These are phyloP conservation scores for Poeciliopsis gracilis DNA, from an alignment of 2,797 vertebrate species.

Conservation along the genomic window DNA sequence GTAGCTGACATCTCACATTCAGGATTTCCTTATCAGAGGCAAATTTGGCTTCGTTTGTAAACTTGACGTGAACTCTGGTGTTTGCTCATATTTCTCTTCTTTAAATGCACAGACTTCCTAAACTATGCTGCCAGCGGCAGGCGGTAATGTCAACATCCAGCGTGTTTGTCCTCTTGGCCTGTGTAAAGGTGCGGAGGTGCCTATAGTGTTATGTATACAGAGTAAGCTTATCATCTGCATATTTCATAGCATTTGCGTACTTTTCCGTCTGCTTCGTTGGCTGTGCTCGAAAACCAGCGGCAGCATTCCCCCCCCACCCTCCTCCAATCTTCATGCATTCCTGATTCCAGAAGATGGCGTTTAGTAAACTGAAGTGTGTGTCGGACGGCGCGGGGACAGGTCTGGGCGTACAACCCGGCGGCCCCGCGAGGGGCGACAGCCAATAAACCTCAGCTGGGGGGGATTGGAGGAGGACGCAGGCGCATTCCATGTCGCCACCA, in stretches of 20 bases:
- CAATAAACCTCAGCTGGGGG: conserved; percentile 62
- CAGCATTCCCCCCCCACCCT: background rate
- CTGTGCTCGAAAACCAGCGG: background rate
- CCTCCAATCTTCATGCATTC: conserved; percentile 27
- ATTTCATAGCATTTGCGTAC: conserved; percentile 37
- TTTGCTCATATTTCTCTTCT: conserved; percentile 10
- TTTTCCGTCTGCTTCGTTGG: background rate
- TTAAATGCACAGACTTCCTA: background rate
- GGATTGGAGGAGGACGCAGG: conserved; percentile 24
- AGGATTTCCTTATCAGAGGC: background rate
- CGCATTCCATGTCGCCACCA: conserved; percentile 71
- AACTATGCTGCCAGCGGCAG: background rate
- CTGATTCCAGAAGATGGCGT: conserved; percentile 53
- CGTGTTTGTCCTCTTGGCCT: conserved; percentile 7
- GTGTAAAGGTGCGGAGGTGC: conserved; percentile 1
- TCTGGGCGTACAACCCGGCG: conserved; percentile 65
- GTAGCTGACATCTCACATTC: background rate
- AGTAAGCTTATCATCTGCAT: conserved; percentile 46
- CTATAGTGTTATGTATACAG: conserved; percentile 52
- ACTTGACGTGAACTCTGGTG: conserved; percentile 10
- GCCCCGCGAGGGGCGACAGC: conserved; percentile 47
- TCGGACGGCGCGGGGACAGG: conserved; percentile 55
- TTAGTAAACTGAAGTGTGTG: conserved; percentile 53
- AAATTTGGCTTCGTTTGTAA: conserved; percentile 13
- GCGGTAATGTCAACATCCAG: conserved; percentile 14